phyloP scores from a whole-genome alignment of 2,888 invertebrate genomes.

The Apamea epomidion region DNA sequence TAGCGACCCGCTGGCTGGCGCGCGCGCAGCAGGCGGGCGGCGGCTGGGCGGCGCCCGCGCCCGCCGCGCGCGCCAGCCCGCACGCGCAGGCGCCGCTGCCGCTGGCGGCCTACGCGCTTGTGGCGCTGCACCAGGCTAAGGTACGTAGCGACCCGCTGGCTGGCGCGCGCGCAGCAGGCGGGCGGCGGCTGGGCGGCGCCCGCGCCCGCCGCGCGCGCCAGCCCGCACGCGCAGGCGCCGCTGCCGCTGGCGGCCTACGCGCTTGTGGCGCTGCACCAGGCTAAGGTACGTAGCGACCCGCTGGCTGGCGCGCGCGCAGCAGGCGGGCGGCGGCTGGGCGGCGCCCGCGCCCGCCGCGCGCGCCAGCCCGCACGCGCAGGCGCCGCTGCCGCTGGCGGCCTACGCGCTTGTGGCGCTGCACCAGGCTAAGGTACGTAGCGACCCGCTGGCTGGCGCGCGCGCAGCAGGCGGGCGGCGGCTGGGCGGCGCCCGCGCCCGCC shows the following conservation, averaged over 20 bases:
- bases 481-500: too few species aligned
- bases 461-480: too few species aligned
- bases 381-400: too few species aligned
- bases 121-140: too few species aligned
- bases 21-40: constrained; percentile 93
- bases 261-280: too few species aligned
- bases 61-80: constrained; percentile 91
- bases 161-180: constrained; percentile 92
- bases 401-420: too few species aligned
- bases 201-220: constrained; percentile 91
- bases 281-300: constrained; percentile 68
- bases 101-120: too few species aligned
- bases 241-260: too few species aligned
- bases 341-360: constrained; percentile 90
- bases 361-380: constrained; percentile 78
- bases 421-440: too few species aligned
- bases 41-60: constrained; percentile 91
- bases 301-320: constrained; percentile 94
- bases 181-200: constrained; percentile 94
- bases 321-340: constrained; percentile 93
- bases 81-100: too few species aligned
- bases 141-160: constrained; percentile 92
- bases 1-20: constrained; percentile 95
- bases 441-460: too few species aligned
- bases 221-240: constrained; percentile 61